Percentiles rank a stretch among this genome's conserved stretches.
Conservation (phyloP, 2,113 vertebrate species). For the Syngnathus scovelli region DNA sequence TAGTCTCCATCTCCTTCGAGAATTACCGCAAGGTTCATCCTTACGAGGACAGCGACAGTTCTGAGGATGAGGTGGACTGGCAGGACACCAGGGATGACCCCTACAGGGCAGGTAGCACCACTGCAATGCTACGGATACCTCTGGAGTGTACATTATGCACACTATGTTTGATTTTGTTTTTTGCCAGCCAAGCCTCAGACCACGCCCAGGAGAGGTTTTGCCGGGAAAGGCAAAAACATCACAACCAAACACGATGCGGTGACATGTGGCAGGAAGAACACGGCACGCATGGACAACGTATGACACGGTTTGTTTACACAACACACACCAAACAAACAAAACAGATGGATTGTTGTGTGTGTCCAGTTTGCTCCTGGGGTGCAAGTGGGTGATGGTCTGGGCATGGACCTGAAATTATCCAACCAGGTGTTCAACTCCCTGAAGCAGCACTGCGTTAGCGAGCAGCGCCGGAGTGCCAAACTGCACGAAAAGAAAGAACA, state of each 20-base stretch:
- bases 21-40: slow-evolving; percentile 95
- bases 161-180: not conserved
- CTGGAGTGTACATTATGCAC: too few species aligned
- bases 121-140: not conserved
- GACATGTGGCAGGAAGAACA: slow-evolving; percentile 92
- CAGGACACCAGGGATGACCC: slow-evolving; percentile 93
- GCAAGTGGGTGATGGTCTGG: slow-evolving; percentile 89
- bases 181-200: slow-evolving; percentile 83
- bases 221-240: slow-evolving; percentile 94
- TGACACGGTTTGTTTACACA: slow-evolving; percentile 34
- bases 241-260: slow-evolving; percentile 96
- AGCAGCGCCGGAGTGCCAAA: slow-evolving; percentile 86
- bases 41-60: slow-evolving; percentile 90
- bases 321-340: too few species aligned
- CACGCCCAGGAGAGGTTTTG: slow-evolving; percentile 84
- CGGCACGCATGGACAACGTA: slow-evolving; percentile 95
- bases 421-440: slow-evolving; percentile 96
- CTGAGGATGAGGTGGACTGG: slow-evolving; percentile 96
- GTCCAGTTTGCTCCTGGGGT: slow-evolving; percentile 90
- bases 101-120: slow-evolving; percentile 81
- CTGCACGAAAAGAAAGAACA: slow-evolving; percentile 98
- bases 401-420: slow-evolving; percentile 95
- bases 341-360: too few species aligned
- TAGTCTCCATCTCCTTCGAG: slow-evolving; percentile 98
- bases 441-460: slow-evolving; percentile 89